Base-by-base conservation (phyloP, 53 echinoderm and acorn worm species). In the Holothuria scabra region DNA sequence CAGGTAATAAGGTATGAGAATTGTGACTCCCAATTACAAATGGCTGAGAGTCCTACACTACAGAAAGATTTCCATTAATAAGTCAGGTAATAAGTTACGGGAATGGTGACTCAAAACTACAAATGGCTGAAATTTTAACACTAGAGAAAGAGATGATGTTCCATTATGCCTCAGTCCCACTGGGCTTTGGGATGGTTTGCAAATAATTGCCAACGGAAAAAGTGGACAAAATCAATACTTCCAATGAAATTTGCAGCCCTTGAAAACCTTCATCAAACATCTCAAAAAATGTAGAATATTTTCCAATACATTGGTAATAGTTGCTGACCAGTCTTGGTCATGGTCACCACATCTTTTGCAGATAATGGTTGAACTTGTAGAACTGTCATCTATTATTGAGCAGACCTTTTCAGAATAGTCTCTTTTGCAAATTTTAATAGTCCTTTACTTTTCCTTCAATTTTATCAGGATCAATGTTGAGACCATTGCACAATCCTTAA, bases 31-130 rank as follows among this genome's bases (percentile, higher is more conserved):
- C 81, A 80, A 33, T 34, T 80, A 21, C 37, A 61, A 10, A 59
- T 80, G 81, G 81, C 61, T 5, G 81, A 80, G 5, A 80, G 62
- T 80, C 81, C 81, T 10, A 60, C 60, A 20, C 23, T 33, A 44
- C 60, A 80, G 8, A 80, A 22, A 19, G 60, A 80, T 21, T 80
- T 34, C 23, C 18, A 52, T 28, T 76, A 46, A n/a, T n/a, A n/a
- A 68, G 34, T n/a, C n/a, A n/a, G n/a, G n/a, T n/a, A n/a, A 80
- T 80, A 60, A 80, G 60, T 30, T 80, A 80, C 62, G 81, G 60
- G 41, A 80, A 59, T 23, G 60, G 81, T 21, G 60, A 59, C 38
- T 60, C 59, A 22, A 60, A 80, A 33, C 60, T 80, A 21, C 37
- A 61, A 10, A 59, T 80, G 81, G 81, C 61, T 5, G 81, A 80